A percentile compares a stretch with the other conserved stretches of the same genome.
Evolutionary conservation across 2,113 vertebrate species (phyloP).

Genomic region (Megaceryle maxima): DNA sequence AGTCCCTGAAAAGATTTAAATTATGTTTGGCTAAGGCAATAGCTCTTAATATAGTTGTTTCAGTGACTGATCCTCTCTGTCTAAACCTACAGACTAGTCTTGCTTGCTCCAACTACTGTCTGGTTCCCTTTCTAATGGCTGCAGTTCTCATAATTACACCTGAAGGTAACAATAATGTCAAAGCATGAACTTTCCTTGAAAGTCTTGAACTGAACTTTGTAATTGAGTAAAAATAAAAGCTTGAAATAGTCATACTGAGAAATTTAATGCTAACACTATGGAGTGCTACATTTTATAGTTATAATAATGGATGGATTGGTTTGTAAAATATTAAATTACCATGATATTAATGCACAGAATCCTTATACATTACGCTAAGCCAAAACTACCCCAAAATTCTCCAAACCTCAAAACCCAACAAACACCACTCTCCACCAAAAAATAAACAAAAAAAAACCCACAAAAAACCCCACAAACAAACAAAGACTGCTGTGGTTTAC

Average conservation of each 20-base stretch:
- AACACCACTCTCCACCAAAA: neutral
- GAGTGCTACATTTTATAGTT: neutral
- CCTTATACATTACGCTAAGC: neutral
- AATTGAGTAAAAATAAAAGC: neutral
- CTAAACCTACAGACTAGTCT: neutral
- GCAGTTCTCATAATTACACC: neutral
- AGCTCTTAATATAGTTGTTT: neutral
- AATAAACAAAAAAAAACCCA: no score
- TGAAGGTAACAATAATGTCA: neutral
- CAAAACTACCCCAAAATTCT: neutral
- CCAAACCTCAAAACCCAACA: neutral
- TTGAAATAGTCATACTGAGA: neutral
- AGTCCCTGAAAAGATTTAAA: neutral
- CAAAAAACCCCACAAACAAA: neutral
- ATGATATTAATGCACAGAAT: neutral
- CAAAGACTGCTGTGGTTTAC: neutral
- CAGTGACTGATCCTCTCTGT: neutral
- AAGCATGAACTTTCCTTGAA: neutral
- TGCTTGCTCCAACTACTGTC: neutral
- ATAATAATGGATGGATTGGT: neutral
- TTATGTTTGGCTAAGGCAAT: neutral
- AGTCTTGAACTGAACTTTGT: neutral
- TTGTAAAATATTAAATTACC: neutral
- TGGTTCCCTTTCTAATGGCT: neutral
- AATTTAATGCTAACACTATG: neutral